phyloP scores from a whole-genome alignment of 2,797 vertebrate genomes.

The Oophaga sylvatica region DNA sequence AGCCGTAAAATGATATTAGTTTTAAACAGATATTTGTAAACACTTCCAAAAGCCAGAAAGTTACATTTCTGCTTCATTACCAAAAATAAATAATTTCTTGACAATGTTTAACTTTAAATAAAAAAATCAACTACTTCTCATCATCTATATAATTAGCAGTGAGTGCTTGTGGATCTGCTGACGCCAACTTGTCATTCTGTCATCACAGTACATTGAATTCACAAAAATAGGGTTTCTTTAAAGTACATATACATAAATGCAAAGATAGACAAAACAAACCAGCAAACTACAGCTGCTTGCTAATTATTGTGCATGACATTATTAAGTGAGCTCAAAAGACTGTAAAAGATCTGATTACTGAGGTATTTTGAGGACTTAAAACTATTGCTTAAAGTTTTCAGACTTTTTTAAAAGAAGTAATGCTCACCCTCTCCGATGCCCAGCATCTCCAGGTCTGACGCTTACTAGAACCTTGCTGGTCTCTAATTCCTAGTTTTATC shows the following conservation, averaged over 20 bases:
- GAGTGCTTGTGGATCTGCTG: slow-evolving; percentile 5
- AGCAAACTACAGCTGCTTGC: neutral
- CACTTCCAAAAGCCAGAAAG: slow-evolving; percentile 17
- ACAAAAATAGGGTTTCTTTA: neutral
- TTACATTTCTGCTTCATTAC: slow-evolving; percentile 5
- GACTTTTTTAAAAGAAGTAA: too few species aligned
- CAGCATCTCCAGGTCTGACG: too few species aligned
- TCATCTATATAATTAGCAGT: slow-evolving; percentile 38
- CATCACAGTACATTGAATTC: slow-evolving; percentile 14
- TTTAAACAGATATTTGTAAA: slow-evolving; percentile 20
- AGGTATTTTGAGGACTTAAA: too few species aligned
- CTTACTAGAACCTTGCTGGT: too few species aligned
- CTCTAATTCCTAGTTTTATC: too few species aligned
- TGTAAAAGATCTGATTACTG: neutral
- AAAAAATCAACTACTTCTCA: slow-evolving; percentile 24
- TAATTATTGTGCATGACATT: neutral
- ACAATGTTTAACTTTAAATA: slow-evolving; percentile 20
- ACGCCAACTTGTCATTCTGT: slow-evolving; percentile 28
- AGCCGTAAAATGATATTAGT: neutral
- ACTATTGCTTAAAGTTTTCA: too few species aligned
- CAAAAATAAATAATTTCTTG: slow-evolving; percentile 36
- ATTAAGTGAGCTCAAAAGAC: neutral
- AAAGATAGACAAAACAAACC: neutral
- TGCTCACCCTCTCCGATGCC: too few species aligned
- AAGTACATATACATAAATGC: neutral